Percentiles rank a stretch among this genome's conserved stretches.
Evolutionary conservation across 2,797 vertebrate species (phyloP).

Genomic region (Uromys caudimaculatus): DNA sequence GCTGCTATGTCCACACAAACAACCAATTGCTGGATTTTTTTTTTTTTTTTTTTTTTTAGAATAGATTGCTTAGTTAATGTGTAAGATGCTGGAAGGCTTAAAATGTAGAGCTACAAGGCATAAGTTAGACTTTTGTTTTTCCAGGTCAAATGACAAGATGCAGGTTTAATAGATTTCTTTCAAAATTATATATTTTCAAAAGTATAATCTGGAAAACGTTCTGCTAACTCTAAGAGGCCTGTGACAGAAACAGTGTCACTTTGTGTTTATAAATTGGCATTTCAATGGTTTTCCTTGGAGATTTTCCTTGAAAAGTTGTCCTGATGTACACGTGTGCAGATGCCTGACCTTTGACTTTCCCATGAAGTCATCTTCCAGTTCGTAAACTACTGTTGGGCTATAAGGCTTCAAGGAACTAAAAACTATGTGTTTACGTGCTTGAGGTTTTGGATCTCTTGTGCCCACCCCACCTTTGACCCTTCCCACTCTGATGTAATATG

Average conservation of each 20-base stretch:
- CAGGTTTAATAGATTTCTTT: background rate
- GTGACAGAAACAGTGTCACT: slow-evolving; percentile 16
- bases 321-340: background rate
- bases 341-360: slow-evolving; percentile 47
- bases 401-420: slow-evolving; percentile 15
- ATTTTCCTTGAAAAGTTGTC: slow-evolving; percentile 20
- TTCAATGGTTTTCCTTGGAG: slow-evolving; percentile 30
- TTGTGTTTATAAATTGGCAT: slow-evolving; percentile 25
- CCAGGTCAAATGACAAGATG: background rate
- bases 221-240: slow-evolving; percentile 13
- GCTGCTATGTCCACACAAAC: background rate
- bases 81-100: background rate
- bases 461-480: background rate
- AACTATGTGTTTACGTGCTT: background rate
- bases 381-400: slow-evolving; percentile 29
- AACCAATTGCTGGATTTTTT: background rate
- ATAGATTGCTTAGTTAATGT: background rate
- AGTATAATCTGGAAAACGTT: background rate
- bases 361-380: slow-evolving; percentile 24
- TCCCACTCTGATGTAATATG: background rate
- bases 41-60: slow-evolving; percentile 52
- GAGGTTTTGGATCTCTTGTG: background rate
- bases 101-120: slow-evolving; percentile 33
- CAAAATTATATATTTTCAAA: background rate
- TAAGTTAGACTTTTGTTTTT: background rate